Evolutionary conservation across 2,888 invertebrate genomes (phyloP).

Genomic region (Leuctra nigra): DNA sequence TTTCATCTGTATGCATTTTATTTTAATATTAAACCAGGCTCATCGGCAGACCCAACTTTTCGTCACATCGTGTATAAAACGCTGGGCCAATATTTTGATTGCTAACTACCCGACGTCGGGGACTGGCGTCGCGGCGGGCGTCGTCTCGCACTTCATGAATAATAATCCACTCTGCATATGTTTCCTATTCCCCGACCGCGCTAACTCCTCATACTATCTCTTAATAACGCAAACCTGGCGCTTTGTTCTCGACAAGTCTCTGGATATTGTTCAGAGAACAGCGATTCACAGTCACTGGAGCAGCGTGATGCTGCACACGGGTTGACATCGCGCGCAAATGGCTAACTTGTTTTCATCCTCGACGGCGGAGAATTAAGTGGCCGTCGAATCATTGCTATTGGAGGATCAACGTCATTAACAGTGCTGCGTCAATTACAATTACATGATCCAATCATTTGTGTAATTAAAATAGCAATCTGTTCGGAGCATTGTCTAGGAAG

Average conservation of each 20-base stretch:
- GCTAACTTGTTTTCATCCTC: neutral
- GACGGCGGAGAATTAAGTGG: neutral
- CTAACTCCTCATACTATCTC: too few relatives aligned
- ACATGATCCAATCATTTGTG: conserved; percentile 12
- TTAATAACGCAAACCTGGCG: neutral
- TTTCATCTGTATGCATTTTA: too few relatives aligned
- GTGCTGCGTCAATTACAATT: neutral
- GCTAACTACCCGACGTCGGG: neutral
- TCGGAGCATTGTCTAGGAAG: neutral
- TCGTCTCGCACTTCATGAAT: conserved; percentile 14
- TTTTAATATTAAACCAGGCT: conserved; percentile 1
- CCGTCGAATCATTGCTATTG: neutral
- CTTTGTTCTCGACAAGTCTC: neutral
- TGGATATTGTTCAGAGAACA: neutral
- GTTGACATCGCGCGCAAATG: too few relatives aligned
- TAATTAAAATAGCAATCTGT: conserved; percentile 21
- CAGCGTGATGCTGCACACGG: neutral
- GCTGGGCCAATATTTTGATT: conserved; percentile 15
- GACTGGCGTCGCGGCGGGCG: too few relatives aligned
- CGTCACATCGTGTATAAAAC: neutral
- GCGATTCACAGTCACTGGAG: neutral
- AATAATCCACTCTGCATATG: conserved; percentile 11
- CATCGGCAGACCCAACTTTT: neutral
- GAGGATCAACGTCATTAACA: neutral
- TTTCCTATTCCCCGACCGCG: neutral